A percentile compares a stretch with the other conserved stretches of the same genome.
phyloP scores from a whole-genome alignment of 2,888 invertebrate species.

The Holacanthella duospinosa region DNA sequence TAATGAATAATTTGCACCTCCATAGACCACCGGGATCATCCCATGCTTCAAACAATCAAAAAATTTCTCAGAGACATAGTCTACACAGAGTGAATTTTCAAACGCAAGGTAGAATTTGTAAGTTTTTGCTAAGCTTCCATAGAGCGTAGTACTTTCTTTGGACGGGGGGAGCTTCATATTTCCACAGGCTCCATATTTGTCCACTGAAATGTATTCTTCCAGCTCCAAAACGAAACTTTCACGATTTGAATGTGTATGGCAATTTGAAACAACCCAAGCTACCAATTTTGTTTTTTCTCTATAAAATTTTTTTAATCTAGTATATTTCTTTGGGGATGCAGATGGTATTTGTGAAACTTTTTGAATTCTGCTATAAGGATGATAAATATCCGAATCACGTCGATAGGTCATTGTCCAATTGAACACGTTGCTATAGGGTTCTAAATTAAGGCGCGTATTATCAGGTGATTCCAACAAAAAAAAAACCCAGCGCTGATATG shows the following conservation, averaged over 20 bases:
- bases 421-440: conserved; percentile 25
- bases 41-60: conserved; percentile 9
- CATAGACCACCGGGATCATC: conserved; percentile 23
- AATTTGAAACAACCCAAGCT: conserved; percentile 38
- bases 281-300: conserved; percentile 28
- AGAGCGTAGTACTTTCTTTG: too few relatives aligned
- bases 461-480: conserved; percentile 29
- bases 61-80: conserved; percentile 21
- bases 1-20: not conserved
- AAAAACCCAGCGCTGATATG: conserved; percentile 28
- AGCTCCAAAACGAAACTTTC: conserved; percentile 4
- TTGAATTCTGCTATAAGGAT: conserved; percentile 25
- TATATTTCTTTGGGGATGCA: not conserved
- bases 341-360: not conserved
- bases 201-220: conserved; percentile 2
- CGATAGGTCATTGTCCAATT: conserved; percentile 22
- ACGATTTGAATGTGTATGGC: conserved; percentile 14
- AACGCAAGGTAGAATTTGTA: conserved; percentile 20
- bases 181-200: conserved; percentile 8
- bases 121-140: conserved; percentile 6
- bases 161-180: not conserved
- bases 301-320: not conserved
- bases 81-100: conserved; percentile 19
- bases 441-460: conserved; percentile 27
- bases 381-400: conserved; percentile 28